phyloP scores from a whole-genome alignment of 2,113 vertebrate species.

The Lophochroa leadbeateri region DNA sequence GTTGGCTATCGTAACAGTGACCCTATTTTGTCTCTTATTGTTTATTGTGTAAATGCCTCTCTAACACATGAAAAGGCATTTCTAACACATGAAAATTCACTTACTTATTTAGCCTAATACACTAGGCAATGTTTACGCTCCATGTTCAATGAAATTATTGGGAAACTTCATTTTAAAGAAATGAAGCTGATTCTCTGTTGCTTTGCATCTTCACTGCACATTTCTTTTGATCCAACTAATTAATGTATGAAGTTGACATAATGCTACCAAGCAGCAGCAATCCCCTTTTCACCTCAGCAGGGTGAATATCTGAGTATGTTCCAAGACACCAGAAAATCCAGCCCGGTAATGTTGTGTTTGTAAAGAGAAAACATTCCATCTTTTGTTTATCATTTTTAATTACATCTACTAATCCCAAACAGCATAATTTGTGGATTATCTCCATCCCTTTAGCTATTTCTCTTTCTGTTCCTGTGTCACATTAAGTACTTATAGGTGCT shows the following conservation, averaged over 20 bases:
- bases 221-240: neutral
- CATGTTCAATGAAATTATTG: neutral
- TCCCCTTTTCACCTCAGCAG: neutral
- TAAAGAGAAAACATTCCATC: neutral
- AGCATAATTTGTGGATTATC: neutral
- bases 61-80: neutral
- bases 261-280: neutral
- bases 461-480: neutral
- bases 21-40: neutral
- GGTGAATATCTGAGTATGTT: neutral
- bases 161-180: neutral
- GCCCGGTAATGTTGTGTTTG: neutral
- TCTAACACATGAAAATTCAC: neutral
- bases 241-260: neutral
- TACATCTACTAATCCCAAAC: neutral
- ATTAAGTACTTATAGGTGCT: neutral
- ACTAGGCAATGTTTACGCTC: neutral
- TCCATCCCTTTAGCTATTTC: neutral
- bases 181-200: neutral
- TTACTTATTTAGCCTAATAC: neutral
- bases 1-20: neutral
- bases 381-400: neutral
- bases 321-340: neutral
- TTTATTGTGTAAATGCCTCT: conserved; percentile 38
- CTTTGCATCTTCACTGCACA: neutral